Base-by-base conservation (phyloP, 2,113 vertebrate genomes). In the Hippocampus zosterae region DNA sequence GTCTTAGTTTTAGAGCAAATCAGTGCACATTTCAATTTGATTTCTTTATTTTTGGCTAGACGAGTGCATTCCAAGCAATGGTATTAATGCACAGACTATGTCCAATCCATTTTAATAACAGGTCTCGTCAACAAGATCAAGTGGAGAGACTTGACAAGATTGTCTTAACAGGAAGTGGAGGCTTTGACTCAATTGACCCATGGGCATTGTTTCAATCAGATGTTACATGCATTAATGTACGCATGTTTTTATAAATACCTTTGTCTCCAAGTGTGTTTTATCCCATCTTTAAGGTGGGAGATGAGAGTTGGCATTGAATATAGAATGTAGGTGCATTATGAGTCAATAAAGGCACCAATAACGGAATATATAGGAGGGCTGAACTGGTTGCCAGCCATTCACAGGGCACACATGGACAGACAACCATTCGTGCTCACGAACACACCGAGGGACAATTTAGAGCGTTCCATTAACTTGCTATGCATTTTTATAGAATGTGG, bases 51-150 rank as follows among this genome's bases (percentile, higher is more conserved):
- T 59, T 27, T 25, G 53, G n/a, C n/a, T 23, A 13, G n/a, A 57
- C 10, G 23, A 57, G 11, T 13, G 10, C 21, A 42, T 21, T 40
- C 29, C 33, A 21, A 42, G 16, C 23, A 10, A 23, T 42, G 21
- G 40, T 62, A 23, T 23, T 23, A 64, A 23, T 42, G 40, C 21
- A 64, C 11, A 61, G 25, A 57, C 23, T 21, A 57, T 27, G 55
- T 57, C 55, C 55, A 27, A 57, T 57, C 55, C 55, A 57, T 57
- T 60, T 60, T 18, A 27, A 33, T 21, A 41, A 37, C 37, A 63
- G 13, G 23, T 46, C 40, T 65, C 48, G 63, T 65, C 63, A 65
- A 65, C 63, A 65, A 65, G 23, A 65, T 65, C 62, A 64, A 64
- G 63, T 65, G n/a, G 13, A 44, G n/a, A 16, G 41, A 64, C 61